Percentiles rank a stretch among this genome's conserved stretches.
Evolutionary conservation across 2,888 invertebrate genomes (phyloP).

Genomic region (Callimorpha dominula): DNA sequence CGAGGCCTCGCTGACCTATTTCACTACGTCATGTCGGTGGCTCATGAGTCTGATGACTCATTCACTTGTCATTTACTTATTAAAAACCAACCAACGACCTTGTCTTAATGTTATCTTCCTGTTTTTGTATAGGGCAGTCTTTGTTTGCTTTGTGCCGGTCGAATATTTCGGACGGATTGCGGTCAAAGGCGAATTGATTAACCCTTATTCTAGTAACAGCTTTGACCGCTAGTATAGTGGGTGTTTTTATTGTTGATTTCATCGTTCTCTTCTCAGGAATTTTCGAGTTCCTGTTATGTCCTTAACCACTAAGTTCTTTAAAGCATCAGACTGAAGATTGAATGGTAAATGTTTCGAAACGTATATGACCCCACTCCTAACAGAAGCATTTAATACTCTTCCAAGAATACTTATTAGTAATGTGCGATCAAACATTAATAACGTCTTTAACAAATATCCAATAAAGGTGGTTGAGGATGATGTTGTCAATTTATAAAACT

Average conservation of each 20-base stretch:
- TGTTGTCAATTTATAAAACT: too few relatives aligned
- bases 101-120: constrained; percentile 69
- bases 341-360: background rate
- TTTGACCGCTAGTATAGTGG: background rate
- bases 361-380: background rate
- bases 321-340: background rate
- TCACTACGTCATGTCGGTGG: constrained; percentile 22
- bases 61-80: constrained; percentile 71
- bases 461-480: too few relatives aligned
- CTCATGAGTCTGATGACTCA: constrained; percentile 57
- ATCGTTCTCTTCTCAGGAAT: background rate
- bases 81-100: constrained; percentile 67
- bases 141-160: constrained; percentile 34
- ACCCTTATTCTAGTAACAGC: constrained; percentile 7
- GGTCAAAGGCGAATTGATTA: constrained; percentile 43
- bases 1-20: constrained; percentile 59
- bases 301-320: background rate
- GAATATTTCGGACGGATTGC: constrained; percentile 17
- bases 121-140: constrained; percentile 46
- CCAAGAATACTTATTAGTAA: too few relatives aligned
- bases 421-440: too few relatives aligned
- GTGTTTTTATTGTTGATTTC: background rate
- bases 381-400: background rate
- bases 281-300: background rate
- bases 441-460: too few relatives aligned